A percentile compares a stretch with the other conserved stretches of the same genome.
phyloP scores from a whole-genome alignment of 2,888 invertebrate genomes.

The Lithophane ornitopus region DNA sequence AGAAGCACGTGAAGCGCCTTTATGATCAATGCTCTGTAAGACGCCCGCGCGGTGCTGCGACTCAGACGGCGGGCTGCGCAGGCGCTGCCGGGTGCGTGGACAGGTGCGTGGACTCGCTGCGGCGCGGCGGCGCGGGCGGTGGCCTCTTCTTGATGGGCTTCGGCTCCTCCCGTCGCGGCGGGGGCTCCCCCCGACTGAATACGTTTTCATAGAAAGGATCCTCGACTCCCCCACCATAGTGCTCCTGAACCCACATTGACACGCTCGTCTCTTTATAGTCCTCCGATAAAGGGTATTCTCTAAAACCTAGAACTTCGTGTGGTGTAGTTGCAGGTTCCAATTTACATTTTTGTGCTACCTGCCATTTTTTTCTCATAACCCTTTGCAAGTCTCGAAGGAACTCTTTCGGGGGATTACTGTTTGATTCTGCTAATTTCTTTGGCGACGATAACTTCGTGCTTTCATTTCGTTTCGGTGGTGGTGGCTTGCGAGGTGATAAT shows the following conservation, averaged over 20 bases:
- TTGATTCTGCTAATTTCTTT: conserved; percentile 93
- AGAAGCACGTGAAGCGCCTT: conserved; percentile 42
- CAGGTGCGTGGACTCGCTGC: conserved; percentile 93
- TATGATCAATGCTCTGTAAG: background rate
- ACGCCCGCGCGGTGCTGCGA: background rate
- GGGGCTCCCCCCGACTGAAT: conserved; percentile 77
- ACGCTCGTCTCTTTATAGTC: conserved; percentile 95
- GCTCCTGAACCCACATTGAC: conserved; percentile 97
- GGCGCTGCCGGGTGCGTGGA: conserved; percentile 71
- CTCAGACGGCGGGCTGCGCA: conserved; percentile 80
- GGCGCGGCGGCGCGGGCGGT: conserved; percentile 97
- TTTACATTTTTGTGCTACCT: conserved; percentile 98
- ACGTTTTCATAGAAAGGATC: conserved; percentile 95
- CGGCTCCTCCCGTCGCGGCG: conserved; percentile 80
- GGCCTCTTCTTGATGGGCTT: conserved; percentile 92
- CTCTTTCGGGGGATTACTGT: conserved; percentile 94
- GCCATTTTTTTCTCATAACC: conserved; percentile 98
- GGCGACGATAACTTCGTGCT: conserved; percentile 94
- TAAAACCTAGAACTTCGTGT: conserved; percentile 97
- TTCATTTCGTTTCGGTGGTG: conserved; percentile 94
- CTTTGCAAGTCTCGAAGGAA: conserved; percentile 97
- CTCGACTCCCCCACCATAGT: conserved; percentile 92
- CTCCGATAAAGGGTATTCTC: conserved; percentile 94
- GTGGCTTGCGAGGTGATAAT: conserved; percentile 92
- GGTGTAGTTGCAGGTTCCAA: conserved; percentile 96